These are phyloP conservation scores for Harpegnathos saltator DNA, from an alignment of 1,140 invertebrate species.

Conservation along the genomic window DNA sequence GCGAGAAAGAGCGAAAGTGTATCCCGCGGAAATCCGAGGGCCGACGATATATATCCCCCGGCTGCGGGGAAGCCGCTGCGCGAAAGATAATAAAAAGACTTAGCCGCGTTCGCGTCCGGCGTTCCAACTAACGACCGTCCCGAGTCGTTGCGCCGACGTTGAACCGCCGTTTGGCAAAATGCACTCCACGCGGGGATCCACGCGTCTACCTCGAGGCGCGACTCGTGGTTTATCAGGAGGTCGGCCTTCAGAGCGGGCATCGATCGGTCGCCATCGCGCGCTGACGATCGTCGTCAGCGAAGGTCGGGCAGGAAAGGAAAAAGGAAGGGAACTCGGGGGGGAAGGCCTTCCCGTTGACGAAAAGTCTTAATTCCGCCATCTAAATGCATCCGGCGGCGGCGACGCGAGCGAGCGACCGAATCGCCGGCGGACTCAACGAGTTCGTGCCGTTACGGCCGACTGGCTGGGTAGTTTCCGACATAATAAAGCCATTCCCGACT, in stretches of 20 bases:
- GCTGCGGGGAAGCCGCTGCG: slow-evolving; percentile 29
- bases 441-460: slow-evolving; percentile 65
- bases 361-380: slow-evolving; percentile 81
- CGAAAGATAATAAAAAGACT: slow-evolving; percentile 37
- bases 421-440: slow-evolving; percentile 72
- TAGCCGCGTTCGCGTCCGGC: slow-evolving; percentile 26
- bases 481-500: slow-evolving; percentile 79
- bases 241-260: too few species aligned
- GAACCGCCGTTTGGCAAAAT: slow-evolving; percentile 17
- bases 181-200: not conserved
- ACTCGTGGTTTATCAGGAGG: too few species aligned
- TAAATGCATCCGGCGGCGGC: slow-evolving; percentile 79
- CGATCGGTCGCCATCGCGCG: too few species aligned
- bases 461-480: slow-evolving; percentile 75
- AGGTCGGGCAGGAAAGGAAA: not conserved
- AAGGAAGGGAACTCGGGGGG: too few species aligned
- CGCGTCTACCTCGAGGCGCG: too few species aligned
- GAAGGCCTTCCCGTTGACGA: too few species aligned
- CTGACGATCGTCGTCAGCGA: not conserved
- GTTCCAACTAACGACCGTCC: slow-evolving; percentile 67
- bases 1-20: slow-evolving; percentile 23
- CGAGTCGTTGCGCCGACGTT: slow-evolving; percentile 62
- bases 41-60: slow-evolving; percentile 13
- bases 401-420: slow-evolving; percentile 67
- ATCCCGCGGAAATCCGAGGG: slow-evolving; percentile 28